Percentiles rank a stretch among this genome's conserved stretches.
Evolutionary conservation across 92 coral and sea anemone genomes (phyloP).

Genomic region (Chrysogorgia sp.): DNA sequence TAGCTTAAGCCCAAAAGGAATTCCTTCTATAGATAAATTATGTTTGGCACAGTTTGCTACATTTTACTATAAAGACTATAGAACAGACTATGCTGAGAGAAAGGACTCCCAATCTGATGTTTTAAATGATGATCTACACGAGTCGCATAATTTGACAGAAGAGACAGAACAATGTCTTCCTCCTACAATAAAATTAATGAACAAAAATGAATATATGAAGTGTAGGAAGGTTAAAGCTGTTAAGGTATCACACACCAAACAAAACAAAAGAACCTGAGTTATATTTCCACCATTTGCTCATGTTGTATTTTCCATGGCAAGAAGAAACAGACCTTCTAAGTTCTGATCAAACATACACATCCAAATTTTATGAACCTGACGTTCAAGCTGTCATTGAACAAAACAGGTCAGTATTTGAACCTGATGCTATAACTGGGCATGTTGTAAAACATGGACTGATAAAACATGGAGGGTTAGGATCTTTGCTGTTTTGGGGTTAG

Average conservation of each 20-base stretch:
- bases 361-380: conserved; percentile 51
- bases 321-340: conserved; percentile 51
- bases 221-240: conserved; percentile 63
- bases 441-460: too few relatives aligned
- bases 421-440: conserved; percentile 61
- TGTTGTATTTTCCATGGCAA: conserved; percentile 56
- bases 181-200: conserved; percentile 44
- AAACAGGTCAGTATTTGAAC: conserved; percentile 62
- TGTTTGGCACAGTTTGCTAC: conserved; percentile 60
- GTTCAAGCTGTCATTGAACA: conserved; percentile 57
- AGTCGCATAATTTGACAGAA: conserved; percentile 17
- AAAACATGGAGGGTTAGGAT: too few relatives aligned
- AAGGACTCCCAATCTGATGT: conserved; percentile 11
- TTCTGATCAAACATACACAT: conserved; percentile 56
- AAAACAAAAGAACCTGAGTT: too few relatives aligned
- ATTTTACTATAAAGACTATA: conserved; percentile 49
- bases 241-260: too few relatives aligned
- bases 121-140: conserved; percentile 39
- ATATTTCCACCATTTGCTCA: conserved; percentile 50
- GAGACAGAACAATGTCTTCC: conserved; percentile 42
- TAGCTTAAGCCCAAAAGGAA: conserved; percentile 58
- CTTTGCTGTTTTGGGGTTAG: too few relatives aligned
- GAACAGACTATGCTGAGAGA: conserved; percentile 10
- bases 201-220: too few relatives aligned
- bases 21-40: conserved; percentile 55